phyloP scores from a whole-genome alignment of 1,140 invertebrate species.

The Caenorhabditis remanei region DNA sequence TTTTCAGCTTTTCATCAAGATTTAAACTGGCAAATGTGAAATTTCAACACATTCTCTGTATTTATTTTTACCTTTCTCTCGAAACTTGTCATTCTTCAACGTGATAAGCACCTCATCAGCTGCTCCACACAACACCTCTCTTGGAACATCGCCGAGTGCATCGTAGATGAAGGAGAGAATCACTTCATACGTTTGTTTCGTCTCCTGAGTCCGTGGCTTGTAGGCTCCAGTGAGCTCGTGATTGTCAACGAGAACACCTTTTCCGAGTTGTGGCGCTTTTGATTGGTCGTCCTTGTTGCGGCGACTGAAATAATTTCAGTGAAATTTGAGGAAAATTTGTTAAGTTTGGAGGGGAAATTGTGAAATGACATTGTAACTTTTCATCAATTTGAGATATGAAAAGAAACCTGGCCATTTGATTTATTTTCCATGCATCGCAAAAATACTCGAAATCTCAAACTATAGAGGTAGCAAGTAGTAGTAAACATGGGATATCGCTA shows the following conservation, averaged over 20 bases:
- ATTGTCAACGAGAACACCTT: conserved; percentile 83
- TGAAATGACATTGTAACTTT: conserved; percentile 8
- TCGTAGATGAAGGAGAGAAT: conserved; percentile 96
- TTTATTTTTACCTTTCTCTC: conserved; percentile 82
- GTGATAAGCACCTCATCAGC: conserved; percentile 96
- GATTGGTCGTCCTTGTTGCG: conserved; percentile 71
- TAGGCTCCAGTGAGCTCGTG: conserved; percentile 96
- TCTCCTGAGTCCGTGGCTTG: conserved; percentile 96
- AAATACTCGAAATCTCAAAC: conserved; percentile 22
- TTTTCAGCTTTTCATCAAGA: too few species aligned
- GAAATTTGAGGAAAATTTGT: not conserved
- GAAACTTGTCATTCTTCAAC: conserved; percentile 93
- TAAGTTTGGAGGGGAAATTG: not conserved
- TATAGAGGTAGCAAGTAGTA: conserved; percentile 9
- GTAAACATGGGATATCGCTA: conserved; percentile 11
- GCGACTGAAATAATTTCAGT: conserved; percentile 63
- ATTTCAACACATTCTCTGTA: too few species aligned
- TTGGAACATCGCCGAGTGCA: conserved; percentile 93
- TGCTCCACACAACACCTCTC: conserved; percentile 95
- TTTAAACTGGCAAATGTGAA: too few species aligned
- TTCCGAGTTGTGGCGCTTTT: conserved; percentile 84
- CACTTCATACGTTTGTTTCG: conserved; percentile 94
- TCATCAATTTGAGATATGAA: not conserved
- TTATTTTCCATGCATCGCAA: conserved; percentile 32
- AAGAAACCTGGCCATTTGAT: conserved; percentile 19